These are phyloP conservation scores for Serranus cabrilla DNA, from an alignment of 2,797 vertebrate species.

Conservation along the genomic window DNA sequence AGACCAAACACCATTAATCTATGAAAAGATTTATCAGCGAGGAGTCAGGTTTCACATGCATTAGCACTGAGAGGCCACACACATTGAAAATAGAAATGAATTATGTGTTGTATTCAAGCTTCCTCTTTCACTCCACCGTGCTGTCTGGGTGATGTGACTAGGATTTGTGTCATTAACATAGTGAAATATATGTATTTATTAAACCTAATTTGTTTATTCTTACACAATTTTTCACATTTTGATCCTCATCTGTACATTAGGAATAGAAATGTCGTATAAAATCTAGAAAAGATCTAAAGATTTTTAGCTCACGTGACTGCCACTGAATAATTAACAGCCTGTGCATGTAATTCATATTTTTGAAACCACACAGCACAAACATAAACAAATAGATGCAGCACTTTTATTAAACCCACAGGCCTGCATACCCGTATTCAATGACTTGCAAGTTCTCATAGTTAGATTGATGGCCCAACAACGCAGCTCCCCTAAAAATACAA, in stretches of 20 bases:
- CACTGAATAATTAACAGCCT: not conserved
- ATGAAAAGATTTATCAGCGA: slow-evolving; percentile 44
- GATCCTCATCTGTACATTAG: not conserved
- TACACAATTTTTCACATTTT: not conserved
- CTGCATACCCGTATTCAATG: slow-evolving; percentile 12
- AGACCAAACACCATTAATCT: slow-evolving; percentile 50
- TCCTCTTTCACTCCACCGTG: not conserved
- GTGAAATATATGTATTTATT: not conserved
- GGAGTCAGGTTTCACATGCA: slow-evolving; percentile 59
- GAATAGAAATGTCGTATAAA: not conserved
- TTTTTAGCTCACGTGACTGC: not conserved
- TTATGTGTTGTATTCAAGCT: not conserved
- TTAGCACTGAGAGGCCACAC: slow-evolving; percentile 52
- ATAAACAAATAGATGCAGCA: not conserved
- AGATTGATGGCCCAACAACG: slow-evolving; percentile 45
- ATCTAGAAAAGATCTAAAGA: too few relatives aligned
- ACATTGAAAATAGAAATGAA: slow-evolving; percentile 34
- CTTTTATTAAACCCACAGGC: slow-evolving; percentile 22
- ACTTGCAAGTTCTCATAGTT: slow-evolving; percentile 22
- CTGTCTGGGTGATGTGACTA: not conserved
- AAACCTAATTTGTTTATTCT: not conserved
- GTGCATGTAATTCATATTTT: slow-evolving; percentile 3
- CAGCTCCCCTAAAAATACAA: slow-evolving; percentile 40
- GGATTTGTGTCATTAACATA: not conserved
- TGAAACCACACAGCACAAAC: slow-evolving; percentile 20